Evolutionary conservation across 2,888 invertebrate genomes (phyloP).

Genomic region (Andricus curvator): DNA sequence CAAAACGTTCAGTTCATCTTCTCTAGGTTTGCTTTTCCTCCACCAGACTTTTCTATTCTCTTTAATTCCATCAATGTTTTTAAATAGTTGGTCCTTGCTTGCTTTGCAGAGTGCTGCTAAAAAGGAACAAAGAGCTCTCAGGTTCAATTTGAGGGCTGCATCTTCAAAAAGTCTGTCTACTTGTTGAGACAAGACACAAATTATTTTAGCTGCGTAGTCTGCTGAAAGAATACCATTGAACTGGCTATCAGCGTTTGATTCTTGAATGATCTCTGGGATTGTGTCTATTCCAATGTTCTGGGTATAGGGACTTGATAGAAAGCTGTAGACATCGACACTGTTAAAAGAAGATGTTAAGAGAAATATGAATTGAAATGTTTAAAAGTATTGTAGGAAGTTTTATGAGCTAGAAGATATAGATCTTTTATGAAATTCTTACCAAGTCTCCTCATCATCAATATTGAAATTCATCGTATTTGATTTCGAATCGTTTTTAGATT

Average conservation of each 20-base stretch:
- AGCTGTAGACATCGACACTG: slow-evolving; percentile 92
- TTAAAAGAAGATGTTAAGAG: slow-evolving; percentile 60
- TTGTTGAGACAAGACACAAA: slow-evolving; percentile 93
- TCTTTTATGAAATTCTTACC: slow-evolving; percentile 79
- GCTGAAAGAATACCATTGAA: slow-evolving; percentile 84
- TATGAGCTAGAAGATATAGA: background rate
- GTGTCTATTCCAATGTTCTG: slow-evolving; percentile 80
- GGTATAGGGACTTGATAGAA: slow-evolving; percentile 85
- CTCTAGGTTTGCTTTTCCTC: slow-evolving; percentile 73
- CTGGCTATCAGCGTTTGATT: slow-evolving; percentile 80
- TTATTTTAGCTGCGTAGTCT: slow-evolving; percentile 91
- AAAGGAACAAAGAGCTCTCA: slow-evolving; percentile 91
- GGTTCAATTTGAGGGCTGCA: slow-evolving; percentile 91
- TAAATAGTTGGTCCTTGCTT: slow-evolving; percentile 86
- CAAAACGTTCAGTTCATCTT: slow-evolving; percentile 77
- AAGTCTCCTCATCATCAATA: slow-evolving; percentile 86
- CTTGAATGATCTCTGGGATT: slow-evolving; percentile 84
- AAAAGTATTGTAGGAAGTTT: background rate
- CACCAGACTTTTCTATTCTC: slow-evolving; percentile 74
- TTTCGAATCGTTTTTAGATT: slow-evolving; percentile 80
- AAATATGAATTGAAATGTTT: background rate
- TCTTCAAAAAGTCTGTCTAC: slow-evolving; percentile 95
- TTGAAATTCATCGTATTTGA: slow-evolving; percentile 82
- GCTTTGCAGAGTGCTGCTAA: slow-evolving; percentile 90
- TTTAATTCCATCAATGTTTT: slow-evolving; percentile 67